These are phyloP conservation scores for Cephus runcator DNA, from an alignment of 2,888 invertebrate species.

Conservation along the genomic window DNA sequence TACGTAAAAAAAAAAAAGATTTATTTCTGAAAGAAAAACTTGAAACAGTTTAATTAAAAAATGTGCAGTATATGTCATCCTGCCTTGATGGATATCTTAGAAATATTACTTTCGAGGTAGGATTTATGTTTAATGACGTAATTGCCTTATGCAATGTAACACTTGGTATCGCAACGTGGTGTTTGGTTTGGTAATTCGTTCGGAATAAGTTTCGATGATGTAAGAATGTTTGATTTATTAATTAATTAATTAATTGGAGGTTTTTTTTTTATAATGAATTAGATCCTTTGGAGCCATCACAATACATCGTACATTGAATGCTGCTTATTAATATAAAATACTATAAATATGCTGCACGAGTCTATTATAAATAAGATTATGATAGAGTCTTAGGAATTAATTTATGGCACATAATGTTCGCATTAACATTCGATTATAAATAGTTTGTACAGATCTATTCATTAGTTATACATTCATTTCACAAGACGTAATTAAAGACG, in stretches of 20 bases:
- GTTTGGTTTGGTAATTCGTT: not conserved
- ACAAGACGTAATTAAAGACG: not conserved
- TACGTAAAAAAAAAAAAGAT: not conserved
- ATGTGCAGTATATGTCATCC: too few relatives aligned
- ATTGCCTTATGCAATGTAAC: not conserved
- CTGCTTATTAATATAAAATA: conserved; percentile 22
- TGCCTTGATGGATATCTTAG: too few relatives aligned
- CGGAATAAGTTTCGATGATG: not conserved
- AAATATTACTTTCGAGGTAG: too few relatives aligned
- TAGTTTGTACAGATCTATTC: conserved; percentile 30
- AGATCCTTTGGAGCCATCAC: conserved; percentile 7
- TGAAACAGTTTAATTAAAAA: not conserved
- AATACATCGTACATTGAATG: conserved; percentile 8
- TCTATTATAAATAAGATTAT: conserved; percentile 17
- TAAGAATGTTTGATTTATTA: not conserved
- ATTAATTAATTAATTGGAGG: not conserved
- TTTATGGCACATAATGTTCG: not conserved
- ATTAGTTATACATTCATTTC: not conserved
- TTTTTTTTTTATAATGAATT: conserved; percentile 1
- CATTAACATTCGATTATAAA: conserved; percentile 5
- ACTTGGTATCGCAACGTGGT: not conserved
- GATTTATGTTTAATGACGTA: too few relatives aligned
- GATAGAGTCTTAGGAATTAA: not conserved
- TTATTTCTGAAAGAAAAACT: not conserved
- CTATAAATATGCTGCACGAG: conserved; percentile 22